Base-by-base conservation (phyloP, 2,113 vertebrate species). In the Calyptommatus sinebrachiatus region DNA sequence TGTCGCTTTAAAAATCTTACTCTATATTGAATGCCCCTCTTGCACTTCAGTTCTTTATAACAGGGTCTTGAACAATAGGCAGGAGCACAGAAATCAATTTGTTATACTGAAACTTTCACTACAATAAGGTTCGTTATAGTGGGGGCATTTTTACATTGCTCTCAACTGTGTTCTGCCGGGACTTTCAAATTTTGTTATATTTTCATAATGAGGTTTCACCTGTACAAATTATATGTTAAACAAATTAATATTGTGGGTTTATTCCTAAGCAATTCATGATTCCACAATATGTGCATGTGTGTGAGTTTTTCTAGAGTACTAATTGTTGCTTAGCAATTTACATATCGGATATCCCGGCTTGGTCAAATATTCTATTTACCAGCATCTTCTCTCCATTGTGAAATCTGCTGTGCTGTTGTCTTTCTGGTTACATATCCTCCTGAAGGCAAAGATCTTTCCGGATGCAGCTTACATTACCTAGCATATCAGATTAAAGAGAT, bases 251-350 rank as follows among this genome's bases (percentile, higher is more conserved):
- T 14, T 57, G 53, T 57, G 14, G 31, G 2, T 1, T 28, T 2
- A 70, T 24, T 76, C 21, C 3, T 45, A 16, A 41, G 2, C 35
- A 72, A 21, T 87, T 77, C 21, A 60, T 35, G 69, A 62, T 26
- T 86, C 24, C 18, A 82, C 2, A 66, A 53, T 50, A 24, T 80
- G 71, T 66, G 26, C 46, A 35, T 65, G 45, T n/a, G 16, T 57
- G 53, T 57, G 53, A 2, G 35, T 67, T 67, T 41, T 16, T 57
- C 8, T 20, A 29, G 29, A 50, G 45, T 70, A 65, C 21, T 46
- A 61, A 72, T 5, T 73, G 78, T 66, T 66, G 71, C 46, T 57
- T 80, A 67, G 78, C 78, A 57, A 67, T 82, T 84, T 41, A 0
- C 77, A 78, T 88, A 81, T 16, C 20, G 3, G 1, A 1, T 69